phyloP scores from a whole-genome alignment of 2,113 vertebrate species.

The Phaetusa simplex region DNA sequence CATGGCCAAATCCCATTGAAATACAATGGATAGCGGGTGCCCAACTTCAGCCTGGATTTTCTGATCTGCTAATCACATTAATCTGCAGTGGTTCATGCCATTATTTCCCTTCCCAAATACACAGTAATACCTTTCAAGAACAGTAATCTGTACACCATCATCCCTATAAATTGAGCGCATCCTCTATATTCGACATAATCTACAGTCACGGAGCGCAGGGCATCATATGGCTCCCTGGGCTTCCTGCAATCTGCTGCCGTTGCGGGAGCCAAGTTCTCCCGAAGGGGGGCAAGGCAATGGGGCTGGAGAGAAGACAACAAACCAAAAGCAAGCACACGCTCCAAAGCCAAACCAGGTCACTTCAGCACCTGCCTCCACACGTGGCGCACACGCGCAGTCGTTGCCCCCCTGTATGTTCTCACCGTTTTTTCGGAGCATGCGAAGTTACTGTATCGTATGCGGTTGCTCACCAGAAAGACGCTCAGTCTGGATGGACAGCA shows the following conservation, averaged over 20 bases:
- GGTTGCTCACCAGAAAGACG: rapidly evolving
- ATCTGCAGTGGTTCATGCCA: background rate
- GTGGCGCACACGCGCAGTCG: rapidly evolving
- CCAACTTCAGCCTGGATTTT: background rate
- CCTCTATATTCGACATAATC: background rate
- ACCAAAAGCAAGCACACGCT: background rate
- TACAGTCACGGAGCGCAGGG: background rate
- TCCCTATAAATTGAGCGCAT: background rate
- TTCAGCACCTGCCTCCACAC: background rate
- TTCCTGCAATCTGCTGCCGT: background rate
- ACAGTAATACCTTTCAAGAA: background rate
- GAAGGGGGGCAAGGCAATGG: rapidly evolving
- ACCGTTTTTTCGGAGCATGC: rapidly evolving
- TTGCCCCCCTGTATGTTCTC: background rate
- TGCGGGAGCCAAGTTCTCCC: background rate
- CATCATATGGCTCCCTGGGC: background rate
- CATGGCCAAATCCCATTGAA: background rate
- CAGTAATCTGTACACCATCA: background rate
- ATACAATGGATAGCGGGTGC: rapidly evolving
- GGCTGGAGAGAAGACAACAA: background rate
- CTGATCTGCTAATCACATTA: background rate
- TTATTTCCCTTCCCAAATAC: background rate
- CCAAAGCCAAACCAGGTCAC: background rate
- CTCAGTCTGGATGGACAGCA: background rate
- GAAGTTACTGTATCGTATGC: rapidly evolving